Conservation (phyloP, 1,140 invertebrate genomes). For the Portunus trituberculatus region DNA sequence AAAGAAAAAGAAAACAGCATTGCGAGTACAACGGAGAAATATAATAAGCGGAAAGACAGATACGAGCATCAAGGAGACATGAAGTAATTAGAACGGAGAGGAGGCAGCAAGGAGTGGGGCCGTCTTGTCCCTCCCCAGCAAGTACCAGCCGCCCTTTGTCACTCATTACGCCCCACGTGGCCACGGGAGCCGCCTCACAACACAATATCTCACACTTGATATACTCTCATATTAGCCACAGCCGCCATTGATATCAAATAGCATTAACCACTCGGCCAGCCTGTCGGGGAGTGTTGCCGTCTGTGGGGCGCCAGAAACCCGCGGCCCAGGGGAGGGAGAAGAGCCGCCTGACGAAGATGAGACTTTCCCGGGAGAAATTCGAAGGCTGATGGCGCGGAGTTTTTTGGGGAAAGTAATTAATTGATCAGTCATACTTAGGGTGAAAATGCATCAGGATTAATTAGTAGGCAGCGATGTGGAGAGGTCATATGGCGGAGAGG, state of each 20-base stretch:
- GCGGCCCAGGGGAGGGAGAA: neutral
- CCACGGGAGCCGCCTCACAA: conserved; percentile 28
- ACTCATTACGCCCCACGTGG: conserved; percentile 55
- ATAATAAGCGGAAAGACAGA: neutral
- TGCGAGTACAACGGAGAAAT: neutral
- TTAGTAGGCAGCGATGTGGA: conserved; percentile 65
- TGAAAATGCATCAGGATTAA: conserved; percentile 71
- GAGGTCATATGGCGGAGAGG: conserved; percentile 71
- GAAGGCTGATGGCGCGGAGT: neutral
- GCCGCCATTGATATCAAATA: conserved; percentile 72
- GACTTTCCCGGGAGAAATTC: neutral
- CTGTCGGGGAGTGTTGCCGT: conserved; percentile 50
- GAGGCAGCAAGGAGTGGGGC: neutral
- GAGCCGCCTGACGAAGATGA: neutral
- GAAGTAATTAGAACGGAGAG: conserved; percentile 5
- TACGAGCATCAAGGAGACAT: neutral
- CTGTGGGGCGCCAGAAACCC: neutral
- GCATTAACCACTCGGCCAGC: conserved; percentile 73
- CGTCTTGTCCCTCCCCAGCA: neutral
- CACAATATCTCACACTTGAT: conserved; percentile 73
- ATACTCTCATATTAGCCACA: conserved; percentile 65
- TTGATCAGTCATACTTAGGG: conserved; percentile 71
- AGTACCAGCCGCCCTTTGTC: neutral
- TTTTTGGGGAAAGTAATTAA: conserved; percentile 46
- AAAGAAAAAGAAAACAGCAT: neutral